Evolutionary conservation across 2,113 vertebrate genomes (phyloP).

Genomic region (Anolis sagrei): DNA sequence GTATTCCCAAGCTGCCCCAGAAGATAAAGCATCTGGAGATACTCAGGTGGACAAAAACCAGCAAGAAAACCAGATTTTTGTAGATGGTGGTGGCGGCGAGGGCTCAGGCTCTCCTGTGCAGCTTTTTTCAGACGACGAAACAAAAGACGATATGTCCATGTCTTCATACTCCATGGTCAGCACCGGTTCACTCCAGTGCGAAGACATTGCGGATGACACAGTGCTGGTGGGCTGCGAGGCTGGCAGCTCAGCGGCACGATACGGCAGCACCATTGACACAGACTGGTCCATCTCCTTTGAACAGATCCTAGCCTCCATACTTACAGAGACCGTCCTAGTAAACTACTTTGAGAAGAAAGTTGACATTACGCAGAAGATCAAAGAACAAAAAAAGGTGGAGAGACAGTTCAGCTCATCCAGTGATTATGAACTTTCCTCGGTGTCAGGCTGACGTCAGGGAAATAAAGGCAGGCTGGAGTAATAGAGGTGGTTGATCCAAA

Average conservation of each 20-base stretch:
- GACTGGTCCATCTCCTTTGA: conserved; percentile 98
- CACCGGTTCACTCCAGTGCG: conserved; percentile 87
- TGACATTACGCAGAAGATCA: conserved; percentile 86
- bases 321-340: conserved; percentile 92
- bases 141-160: conserved; percentile 90
- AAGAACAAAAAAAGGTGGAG: conserved; percentile 86
- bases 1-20: conserved; percentile 55
- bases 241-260: conserved; percentile 63
- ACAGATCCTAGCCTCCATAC: conserved; percentile 94
- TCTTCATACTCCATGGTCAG: conserved; percentile 95
- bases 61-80: conserved; percentile 70
- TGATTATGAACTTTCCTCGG: conserved; percentile 84
- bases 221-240: conserved; percentile 84
- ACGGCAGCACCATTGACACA: conserved; percentile 81
- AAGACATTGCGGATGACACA: conserved; percentile 89
- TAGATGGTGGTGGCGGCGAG: conserved; percentile 69
- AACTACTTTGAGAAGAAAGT: conserved; percentile 93
- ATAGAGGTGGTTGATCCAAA: conserved; percentile 35
- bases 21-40: conserved; percentile 56
- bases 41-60: conserved; percentile 57
- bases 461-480: conserved; percentile 23
- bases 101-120: conserved; percentile 74
- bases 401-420: conserved; percentile 90
- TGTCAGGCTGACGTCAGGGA: conserved; percentile 75
- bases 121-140: conserved; percentile 84